Evolutionary conservation across 1,140 invertebrate species (phyloP), one percentile per base, ranked within the genome.

Genomic region (Ridgeia piscesae): DNA sequence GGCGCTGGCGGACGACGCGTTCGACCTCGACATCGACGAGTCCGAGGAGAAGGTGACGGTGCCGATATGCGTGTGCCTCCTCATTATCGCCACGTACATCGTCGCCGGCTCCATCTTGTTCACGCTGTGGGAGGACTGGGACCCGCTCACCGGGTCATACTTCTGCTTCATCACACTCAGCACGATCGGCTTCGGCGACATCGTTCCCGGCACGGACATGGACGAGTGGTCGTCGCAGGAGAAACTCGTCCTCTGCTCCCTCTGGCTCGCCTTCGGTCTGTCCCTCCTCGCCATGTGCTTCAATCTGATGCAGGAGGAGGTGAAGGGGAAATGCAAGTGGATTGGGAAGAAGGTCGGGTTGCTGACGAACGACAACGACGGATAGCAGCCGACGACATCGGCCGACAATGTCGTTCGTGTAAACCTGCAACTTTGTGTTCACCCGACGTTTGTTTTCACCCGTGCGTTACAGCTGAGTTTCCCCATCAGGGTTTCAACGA

Each of bases 211-310:
- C 0, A 95, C 94, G 58, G 94, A 94, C 42, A 92, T 94, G 91
- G 92, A 94, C 14, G 93, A 94, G 8, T 95, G 95, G 95, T 93
- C 94, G n/a, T 93, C 94, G 14, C 94, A 95, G 88, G 95, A 95
- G 88, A 95, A 95, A 92, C 94, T 93, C 48, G 93, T 95, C 1
- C 93, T 95, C 0, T 95, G 95, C 92, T 93, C 98, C 95, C 96
- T 98, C 0, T 99, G 99, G 95, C 95, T 99, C 58, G 96, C 99
- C 58, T 97, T 99, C 93, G 98, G 98, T 34, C 96, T 99, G 42
- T 98, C 98, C 27, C 96, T 99, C 48, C 97, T 99, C 93, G 98
- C 98, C 0, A 99, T 98, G 98, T 98, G 98, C 92, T 99, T 98
- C 94, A 98, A 98, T 95, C 96, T 99, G 48, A 97, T 99, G 92